Base-by-base conservation (phyloP, 2,888 invertebrate genomes). In the Ceramica pisi region DNA sequence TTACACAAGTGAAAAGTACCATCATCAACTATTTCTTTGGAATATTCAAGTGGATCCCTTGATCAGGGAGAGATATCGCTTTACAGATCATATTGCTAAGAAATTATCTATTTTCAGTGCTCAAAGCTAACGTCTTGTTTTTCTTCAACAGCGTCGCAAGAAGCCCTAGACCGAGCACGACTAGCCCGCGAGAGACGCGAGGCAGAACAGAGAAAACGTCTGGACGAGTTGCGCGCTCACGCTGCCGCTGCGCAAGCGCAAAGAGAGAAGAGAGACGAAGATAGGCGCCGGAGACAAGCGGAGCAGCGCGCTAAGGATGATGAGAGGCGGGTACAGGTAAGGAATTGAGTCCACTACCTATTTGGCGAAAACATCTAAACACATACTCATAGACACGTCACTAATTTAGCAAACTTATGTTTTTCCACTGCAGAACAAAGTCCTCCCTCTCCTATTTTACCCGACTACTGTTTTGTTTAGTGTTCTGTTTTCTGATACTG, bases 141-240 rank as follows among this genome's bases (percentile, higher is more conserved):
- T 75, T 72, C 16, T 75, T 71, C 80, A 61, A 56, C 90, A 92
- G 91, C 91, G 88, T 87, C 90, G 81, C 88, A 91, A 91, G 96
- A 95, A 90, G 94, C 94, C 88, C 90, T 95, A 94, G 97, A 97
- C 93, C 97, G 97, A 94, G 96, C 97, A 89, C 97, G 97, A 92
- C 94, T 97, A 92, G 97, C 98, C 87, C 97, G 98, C 88, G 98
- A 99, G 91, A 97, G 98, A 88, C 98, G 99, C 93, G 98, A 98
- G 96, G 98, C 98, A 91, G 99, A 99, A 93, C 97, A 98, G 89
- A 97, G 98, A 90, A 97, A 97, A 91, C 98, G 98, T 94, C 96
- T 99, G 90, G 98, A 98, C 92, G 99, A 99, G 96, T 96, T 99
- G 89, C 98, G 98, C 90, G 97, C 98, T 91, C 98, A 98, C 95